phyloP scores from a whole-genome alignment of 2,888 invertebrate genomes.

The Acheta domesticus region DNA sequence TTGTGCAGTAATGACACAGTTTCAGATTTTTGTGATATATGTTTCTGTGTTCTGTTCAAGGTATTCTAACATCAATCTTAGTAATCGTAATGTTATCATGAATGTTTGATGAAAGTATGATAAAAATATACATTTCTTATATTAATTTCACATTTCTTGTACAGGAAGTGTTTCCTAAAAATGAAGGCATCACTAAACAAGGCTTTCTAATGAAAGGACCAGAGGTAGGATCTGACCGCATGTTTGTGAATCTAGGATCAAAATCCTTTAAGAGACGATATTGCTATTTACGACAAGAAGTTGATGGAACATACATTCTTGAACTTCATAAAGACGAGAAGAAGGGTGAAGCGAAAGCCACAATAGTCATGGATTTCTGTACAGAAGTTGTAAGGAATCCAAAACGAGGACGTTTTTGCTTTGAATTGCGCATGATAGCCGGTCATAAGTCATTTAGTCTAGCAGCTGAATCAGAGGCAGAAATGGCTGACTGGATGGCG shows the following conservation, averaged over 20 bases:
- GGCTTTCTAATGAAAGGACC: conserved; percentile 90
- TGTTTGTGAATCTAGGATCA: conserved; percentile 87
- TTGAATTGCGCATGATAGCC: conserved; percentile 82
- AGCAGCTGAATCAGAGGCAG: conserved; percentile 81
- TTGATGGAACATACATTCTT: conserved; percentile 85
- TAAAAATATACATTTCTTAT: too few relatives aligned
- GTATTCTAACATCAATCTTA: too few relatives aligned
- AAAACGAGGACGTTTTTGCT: conserved; percentile 79
- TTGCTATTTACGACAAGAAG: conserved; percentile 84
- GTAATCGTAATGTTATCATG: too few relatives aligned
- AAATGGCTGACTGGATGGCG: conserved; percentile 77
- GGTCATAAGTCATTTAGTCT: conserved; percentile 82
- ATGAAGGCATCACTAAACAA: conserved; percentile 80
- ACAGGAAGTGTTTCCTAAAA: conserved; percentile 49
- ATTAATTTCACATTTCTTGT: not conserved
- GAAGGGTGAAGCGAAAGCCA: conserved; percentile 84
- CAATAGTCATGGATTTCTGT: conserved; percentile 92
- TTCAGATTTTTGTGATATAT: too few relatives aligned
- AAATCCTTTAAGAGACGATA: conserved; percentile 89
- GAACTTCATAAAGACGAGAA: conserved; percentile 92
- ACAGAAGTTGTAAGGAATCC: conserved; percentile 82
- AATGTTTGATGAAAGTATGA: too few relatives aligned
- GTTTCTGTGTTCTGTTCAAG: too few relatives aligned
- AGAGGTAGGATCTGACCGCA: conserved; percentile 82
- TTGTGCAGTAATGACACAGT: too few relatives aligned